Conservation (phyloP, 2,888 invertebrate genomes). For the Epistrophe grossulariae region DNA sequence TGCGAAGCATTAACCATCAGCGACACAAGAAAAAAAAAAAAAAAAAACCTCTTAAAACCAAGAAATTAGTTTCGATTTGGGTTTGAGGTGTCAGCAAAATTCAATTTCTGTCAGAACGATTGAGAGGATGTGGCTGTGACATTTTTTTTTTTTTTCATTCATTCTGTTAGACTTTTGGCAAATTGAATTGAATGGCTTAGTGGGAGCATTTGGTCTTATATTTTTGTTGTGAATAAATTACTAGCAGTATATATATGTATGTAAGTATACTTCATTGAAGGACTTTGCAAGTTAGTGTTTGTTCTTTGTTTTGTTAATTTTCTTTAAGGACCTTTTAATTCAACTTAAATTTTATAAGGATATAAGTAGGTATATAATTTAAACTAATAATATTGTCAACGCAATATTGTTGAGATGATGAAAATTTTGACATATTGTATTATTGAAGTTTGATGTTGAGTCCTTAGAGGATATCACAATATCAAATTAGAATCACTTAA, state of each 20-base stretch:
- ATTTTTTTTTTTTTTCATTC: neutral
- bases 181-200: constrained; percentile 30
- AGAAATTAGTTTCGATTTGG: constrained; percentile 44
- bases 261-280: constrained; percentile 3
- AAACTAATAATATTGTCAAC: constrained; percentile 48
- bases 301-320: neutral
- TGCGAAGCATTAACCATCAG: constrained; percentile 25
- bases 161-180: neutral
- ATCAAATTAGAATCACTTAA: constrained; percentile 25
- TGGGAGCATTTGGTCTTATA: constrained; percentile 43
- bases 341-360: constrained; percentile 1
- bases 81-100: constrained; percentile 55
- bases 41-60: constrained; percentile 19
- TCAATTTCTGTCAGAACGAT: constrained; percentile 49
- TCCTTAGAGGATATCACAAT: constrained; percentile 30
- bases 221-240: constrained; percentile 38
- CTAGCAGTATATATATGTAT: neutral
- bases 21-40: neutral
- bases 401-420: constrained; percentile 18
- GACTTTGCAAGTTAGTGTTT: constrained; percentile 13
- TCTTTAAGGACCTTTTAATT: constrained; percentile 5
- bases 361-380: neutral
- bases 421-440: constrained; percentile 22
- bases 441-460: neutral
- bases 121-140: constrained; percentile 1